Evolutionary conservation across 1,140 invertebrate genomes (phyloP), one percentile per base, ranked within the genome.

Genomic region (Rhopalosiphum padi): DNA sequence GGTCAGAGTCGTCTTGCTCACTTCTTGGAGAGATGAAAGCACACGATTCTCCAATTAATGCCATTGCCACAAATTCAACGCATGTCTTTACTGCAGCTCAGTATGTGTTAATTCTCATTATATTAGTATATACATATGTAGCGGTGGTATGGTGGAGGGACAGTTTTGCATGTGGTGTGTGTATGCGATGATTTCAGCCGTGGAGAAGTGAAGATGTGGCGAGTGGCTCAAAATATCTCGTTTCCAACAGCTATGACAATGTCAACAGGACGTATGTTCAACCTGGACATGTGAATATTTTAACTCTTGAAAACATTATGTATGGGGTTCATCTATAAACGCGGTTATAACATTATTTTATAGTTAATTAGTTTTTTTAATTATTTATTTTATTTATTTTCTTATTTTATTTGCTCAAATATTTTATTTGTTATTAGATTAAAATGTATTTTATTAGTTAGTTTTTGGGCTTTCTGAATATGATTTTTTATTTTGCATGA

Each of bases 21-120:
- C 95, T 96, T 43, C 95, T 98, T 21, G 97, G 97, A 5, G 97
- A 98, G 95, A 96, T 98, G 94, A 96, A 97, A 94, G 97, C 97
- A 46, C 97, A 98, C 94, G 96, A 96, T 94, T 96, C 96, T 30
- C 96, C 97, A n/a, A 97, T 98, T 93, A 98, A 98, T 95, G 96
- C 97, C 94, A 96, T 98, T 92, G 96, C 96, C 41, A 97, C 96
- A 51, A 98, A 98, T 95, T 96, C 96, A n/a, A 96, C 96, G 60
- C 96, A 96, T 94, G 96, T 98, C 94, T 98, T 98, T 95, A 98
- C 97, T 55, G 97, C 97, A 21, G 97, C 97, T 95, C 97, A 96
- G 96, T 97, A 95, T 96, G 96, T 96, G 94, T 88, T 87, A 37
- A 90, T 94, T 91, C 30, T 93, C 86, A 68, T 89, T 43, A 60